phyloP scores from a whole-genome alignment of 2,113 vertebrate species.

The Tricholaema leucomelas region DNA sequence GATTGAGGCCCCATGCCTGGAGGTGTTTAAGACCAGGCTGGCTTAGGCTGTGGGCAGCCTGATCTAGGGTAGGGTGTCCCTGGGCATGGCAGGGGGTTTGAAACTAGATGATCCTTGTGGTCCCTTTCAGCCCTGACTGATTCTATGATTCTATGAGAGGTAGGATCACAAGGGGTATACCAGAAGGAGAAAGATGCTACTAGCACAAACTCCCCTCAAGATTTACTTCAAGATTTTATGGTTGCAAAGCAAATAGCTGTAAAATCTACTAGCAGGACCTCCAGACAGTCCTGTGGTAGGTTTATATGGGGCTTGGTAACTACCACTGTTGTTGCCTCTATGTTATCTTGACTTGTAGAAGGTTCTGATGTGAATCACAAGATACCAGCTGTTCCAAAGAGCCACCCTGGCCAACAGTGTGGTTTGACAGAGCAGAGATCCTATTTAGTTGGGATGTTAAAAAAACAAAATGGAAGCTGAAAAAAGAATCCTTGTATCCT shows the following conservation, averaged over 20 bases:
- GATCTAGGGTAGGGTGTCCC: too few relatives aligned
- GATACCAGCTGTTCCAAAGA: not conserved
- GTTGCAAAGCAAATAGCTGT: not conserved
- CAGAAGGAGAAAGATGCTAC: not conserved
- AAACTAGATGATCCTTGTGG: too few relatives aligned
- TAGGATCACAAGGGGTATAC: not conserved
- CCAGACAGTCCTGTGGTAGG: fast-evolving
- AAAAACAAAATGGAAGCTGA: not conserved
- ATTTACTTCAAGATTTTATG: not conserved
- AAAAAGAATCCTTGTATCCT: not conserved
- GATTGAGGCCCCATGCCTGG: too few relatives aligned
- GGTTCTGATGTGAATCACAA: not conserved
- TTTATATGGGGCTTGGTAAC: not conserved
- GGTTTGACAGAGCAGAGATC: not conserved
- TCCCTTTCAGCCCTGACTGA: too few relatives aligned
- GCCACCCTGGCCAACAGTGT: not conserved
- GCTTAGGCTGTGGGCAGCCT: too few relatives aligned
- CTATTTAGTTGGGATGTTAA: not conserved
- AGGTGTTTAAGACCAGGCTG: too few relatives aligned
- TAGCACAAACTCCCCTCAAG: not conserved
- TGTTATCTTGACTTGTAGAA: not conserved
- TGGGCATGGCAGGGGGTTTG: too few relatives aligned
- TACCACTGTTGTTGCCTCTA: not conserved
- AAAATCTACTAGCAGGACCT: not conserved
- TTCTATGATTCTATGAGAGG: too few relatives aligned